These are phyloP conservation scores for Porites rus DNA, from an alignment of 92 coral and sea anemone species.

Conservation along the genomic window DNA sequence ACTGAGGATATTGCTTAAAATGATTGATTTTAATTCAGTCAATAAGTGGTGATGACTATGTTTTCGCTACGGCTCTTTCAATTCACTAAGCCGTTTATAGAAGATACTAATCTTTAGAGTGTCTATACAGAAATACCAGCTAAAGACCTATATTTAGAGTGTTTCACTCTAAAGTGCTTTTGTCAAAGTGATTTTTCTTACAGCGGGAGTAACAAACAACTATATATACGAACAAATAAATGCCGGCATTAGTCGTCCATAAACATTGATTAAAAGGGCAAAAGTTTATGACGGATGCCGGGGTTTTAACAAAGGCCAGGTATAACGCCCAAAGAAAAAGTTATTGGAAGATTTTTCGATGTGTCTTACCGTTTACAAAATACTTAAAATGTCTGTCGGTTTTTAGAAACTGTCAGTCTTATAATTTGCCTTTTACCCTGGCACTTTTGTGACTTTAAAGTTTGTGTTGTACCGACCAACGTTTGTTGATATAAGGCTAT, in stretches of 20 bases:
- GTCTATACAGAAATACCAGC: not conserved
- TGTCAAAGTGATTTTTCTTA: not conserved
- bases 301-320: not conserved
- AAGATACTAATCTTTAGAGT: not conserved
- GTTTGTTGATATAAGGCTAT: too few relatives aligned
- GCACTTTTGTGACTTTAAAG: too few relatives aligned
- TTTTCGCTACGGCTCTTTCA: not conserved
- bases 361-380: too few relatives aligned
- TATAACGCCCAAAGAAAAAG: too few relatives aligned
- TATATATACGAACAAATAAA: too few relatives aligned
- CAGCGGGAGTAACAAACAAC: not conserved
- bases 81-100: slow-evolving; percentile 17
- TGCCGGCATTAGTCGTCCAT: not conserved
- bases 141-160: not conserved
- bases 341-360: too few relatives aligned
- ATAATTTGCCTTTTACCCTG: too few relatives aligned
- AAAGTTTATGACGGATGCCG: not conserved
- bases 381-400: too few relatives aligned
- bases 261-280: not conserved
- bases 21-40: not conserved
- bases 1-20: not conserved
- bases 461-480: too few relatives aligned
- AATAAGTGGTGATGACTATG: not conserved
- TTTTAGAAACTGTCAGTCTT: too few relatives aligned
- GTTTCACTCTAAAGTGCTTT: not conserved